These are phyloP conservation scores for Drosophila lacicola DNA, from an alignment of 2,888 invertebrate species.

Conservation along the genomic window DNA sequence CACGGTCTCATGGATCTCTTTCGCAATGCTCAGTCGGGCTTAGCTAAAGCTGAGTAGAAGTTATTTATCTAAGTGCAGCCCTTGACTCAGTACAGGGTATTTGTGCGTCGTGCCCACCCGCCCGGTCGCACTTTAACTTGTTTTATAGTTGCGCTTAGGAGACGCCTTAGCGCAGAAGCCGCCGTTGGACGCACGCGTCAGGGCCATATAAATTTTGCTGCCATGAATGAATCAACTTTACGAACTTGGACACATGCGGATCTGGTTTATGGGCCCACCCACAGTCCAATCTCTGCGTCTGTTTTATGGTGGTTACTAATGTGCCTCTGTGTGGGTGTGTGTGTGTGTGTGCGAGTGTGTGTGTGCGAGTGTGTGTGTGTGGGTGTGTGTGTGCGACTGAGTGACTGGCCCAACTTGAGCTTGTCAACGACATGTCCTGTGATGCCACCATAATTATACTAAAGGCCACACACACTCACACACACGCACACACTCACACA, in stretches of 20 bases:
- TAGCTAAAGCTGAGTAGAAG: no score
- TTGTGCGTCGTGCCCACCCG: no score
- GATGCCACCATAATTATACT: constrained; percentile 74
- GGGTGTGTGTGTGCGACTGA: constrained; percentile 46
- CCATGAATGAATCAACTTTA: constrained; percentile 79
- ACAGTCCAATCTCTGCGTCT: constrained; percentile 41
- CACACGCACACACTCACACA: constrained; percentile 1
- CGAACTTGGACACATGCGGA: constrained; percentile 73
- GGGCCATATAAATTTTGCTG: constrained; percentile 72
- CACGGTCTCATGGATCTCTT: no score
- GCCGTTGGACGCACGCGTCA: constrained; percentile 46
- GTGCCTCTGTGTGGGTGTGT: constrained; percentile 26
- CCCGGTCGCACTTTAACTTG: no score
- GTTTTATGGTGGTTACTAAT: constrained; percentile 38
- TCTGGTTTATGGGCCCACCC: constrained; percentile 70
- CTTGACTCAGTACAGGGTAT: background rate
- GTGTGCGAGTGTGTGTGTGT: constrained; percentile 53
- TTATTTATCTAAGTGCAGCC: background rate
- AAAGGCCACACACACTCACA: constrained; percentile 46
- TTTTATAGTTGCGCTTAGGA: constrained; percentile 42
- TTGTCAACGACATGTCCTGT: constrained; percentile 71
- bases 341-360: constrained; percentile 35
- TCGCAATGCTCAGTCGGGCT: no score
- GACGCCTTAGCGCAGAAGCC: background rate
- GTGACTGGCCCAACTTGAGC: constrained; percentile 66